Evolutionary conservation across 2,888 invertebrate species (phyloP).

Genomic region (Drosophila buzzatii): DNA sequence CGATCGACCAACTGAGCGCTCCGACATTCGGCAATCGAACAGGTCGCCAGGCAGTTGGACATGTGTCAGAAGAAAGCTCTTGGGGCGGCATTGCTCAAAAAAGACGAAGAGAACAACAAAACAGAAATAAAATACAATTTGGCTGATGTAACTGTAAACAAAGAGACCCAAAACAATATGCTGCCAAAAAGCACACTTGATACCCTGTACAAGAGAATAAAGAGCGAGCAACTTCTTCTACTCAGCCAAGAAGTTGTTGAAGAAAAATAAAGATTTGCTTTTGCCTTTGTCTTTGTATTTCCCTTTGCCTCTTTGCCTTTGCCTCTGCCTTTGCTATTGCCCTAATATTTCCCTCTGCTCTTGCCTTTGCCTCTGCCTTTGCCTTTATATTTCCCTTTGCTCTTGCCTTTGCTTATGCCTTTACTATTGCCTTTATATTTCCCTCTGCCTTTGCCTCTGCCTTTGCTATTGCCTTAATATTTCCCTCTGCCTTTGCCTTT

Average conservation of each 20-base stretch:
- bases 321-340: neutral
- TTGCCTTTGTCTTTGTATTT: neutral
- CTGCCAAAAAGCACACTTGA: slow-evolving; percentile 16
- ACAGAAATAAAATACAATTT: slow-evolving; percentile 22
- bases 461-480: neutral
- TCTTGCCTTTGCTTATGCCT: neutral
- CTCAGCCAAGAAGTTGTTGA: neutral
- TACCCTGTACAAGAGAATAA: slow-evolving; percentile 14
- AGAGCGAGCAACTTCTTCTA: neutral
- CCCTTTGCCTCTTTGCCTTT: neutral
- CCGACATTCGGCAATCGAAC: slow-evolving; percentile 35
- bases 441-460: neutral
- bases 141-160: slow-evolving; percentile 45
- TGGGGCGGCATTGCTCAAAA: slow-evolving; percentile 50
- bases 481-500: neutral
- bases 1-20: slow-evolving; percentile 41
- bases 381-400: neutral
- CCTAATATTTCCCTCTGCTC: too few species aligned
- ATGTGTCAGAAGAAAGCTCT: slow-evolving; percentile 65
- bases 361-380: neutral
- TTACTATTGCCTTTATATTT: neutral
- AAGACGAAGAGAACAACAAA: neutral
- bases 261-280: too few species aligned
- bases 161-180: slow-evolving; percentile 9
- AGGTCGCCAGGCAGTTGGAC: slow-evolving; percentile 53